Evolutionary conservation across 2,797 vertebrate genomes (phyloP).

Genomic region (Melanogrammus aeglefinus): DNA sequence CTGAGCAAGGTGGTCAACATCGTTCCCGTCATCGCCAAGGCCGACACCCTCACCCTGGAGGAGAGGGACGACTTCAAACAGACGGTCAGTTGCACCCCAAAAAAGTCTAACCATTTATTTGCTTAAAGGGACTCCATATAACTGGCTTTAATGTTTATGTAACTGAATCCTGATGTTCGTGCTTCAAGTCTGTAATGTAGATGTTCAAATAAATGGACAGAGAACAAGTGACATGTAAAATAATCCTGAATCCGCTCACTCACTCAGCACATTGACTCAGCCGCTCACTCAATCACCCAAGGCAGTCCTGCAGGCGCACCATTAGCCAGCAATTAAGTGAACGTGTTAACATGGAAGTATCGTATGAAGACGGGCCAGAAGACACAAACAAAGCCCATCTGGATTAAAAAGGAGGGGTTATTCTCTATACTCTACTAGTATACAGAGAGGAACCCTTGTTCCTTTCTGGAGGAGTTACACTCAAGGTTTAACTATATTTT

Average conservation of each 20-base stretch:
- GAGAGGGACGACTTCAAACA: constrained; percentile 93
- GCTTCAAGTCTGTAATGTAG: constrained; percentile 9
- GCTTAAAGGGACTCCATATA: constrained; percentile 81
- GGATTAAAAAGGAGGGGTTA: constrained; percentile 22
- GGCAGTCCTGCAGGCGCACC: not conserved
- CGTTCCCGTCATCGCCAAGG: constrained; percentile 94
- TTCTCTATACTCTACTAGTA: not conserved
- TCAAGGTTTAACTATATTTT: not conserved
- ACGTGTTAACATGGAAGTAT: constrained; percentile 3
- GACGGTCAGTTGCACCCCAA: constrained; percentile 71
- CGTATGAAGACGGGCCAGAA: constrained; percentile 30
- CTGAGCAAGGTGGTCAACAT: constrained; percentile 98
- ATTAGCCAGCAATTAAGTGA: not conserved
- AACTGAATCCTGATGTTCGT: not conserved
- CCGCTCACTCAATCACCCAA: not conserved
- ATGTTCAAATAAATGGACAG: constrained; percentile 28
- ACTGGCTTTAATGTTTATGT: constrained; percentile 69
- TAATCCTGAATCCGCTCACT: constrained; percentile 1
- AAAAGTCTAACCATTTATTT: constrained; percentile 85
- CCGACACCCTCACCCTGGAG: constrained; percentile 93
- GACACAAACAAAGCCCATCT: constrained; percentile 44
- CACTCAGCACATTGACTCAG: constrained; percentile 9
- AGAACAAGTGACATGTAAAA: constrained; percentile 21
- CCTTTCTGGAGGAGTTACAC: not conserved
- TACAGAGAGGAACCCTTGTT: not conserved